These are phyloP conservation scores for Pseudeuparius sepicola DNA, from an alignment of 2,888 invertebrate genomes.

Conservation along the genomic window DNA sequence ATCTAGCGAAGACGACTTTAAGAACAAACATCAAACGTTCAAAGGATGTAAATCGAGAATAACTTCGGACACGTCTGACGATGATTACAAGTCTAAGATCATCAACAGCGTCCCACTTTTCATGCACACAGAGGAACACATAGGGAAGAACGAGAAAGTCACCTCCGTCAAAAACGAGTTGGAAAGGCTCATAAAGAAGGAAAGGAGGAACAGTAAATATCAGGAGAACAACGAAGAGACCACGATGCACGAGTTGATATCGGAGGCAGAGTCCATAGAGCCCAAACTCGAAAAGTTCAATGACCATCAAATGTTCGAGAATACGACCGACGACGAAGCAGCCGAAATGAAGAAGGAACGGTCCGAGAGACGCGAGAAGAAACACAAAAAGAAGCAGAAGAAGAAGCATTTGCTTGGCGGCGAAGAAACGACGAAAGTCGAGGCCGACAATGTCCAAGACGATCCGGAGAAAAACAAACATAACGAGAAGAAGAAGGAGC, in stretches of 20 bases:
- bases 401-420: slow-evolving; percentile 55
- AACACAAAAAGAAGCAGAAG: slow-evolving; percentile 79
- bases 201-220: slow-evolving; percentile 32
- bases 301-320: slow-evolving; percentile 29
- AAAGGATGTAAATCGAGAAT: slow-evolving; percentile 64
- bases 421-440: slow-evolving; percentile 45
- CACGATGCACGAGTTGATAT: too few relatives aligned
- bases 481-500: slow-evolving; percentile 36
- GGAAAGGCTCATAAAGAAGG: slow-evolving; percentile 33
- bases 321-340: slow-evolving; percentile 35
- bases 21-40: slow-evolving; percentile 46
- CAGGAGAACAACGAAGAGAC: slow-evolving; percentile 23
- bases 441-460: slow-evolving; percentile 30
- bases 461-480: slow-evolving; percentile 32
- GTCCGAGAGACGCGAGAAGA: slow-evolving; percentile 51
- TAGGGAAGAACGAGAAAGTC: slow-evolving; percentile 27
- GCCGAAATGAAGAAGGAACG: slow-evolving; percentile 30
- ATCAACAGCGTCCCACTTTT: slow-evolving; percentile 31
- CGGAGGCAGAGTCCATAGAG: slow-evolving; percentile 20
- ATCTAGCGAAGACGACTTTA: slow-evolving; percentile 39
- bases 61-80: slow-evolving; percentile 70
- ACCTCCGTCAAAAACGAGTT: slow-evolving; percentile 32
- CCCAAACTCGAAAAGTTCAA: slow-evolving; percentile 33
- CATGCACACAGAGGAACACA: background rate
- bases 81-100: slow-evolving; percentile 49